Evolutionary conservation across 2,888 invertebrate genomes (phyloP), one percentile per base, ranked within the genome.

Genomic region (Apoderus coryli): DNA sequence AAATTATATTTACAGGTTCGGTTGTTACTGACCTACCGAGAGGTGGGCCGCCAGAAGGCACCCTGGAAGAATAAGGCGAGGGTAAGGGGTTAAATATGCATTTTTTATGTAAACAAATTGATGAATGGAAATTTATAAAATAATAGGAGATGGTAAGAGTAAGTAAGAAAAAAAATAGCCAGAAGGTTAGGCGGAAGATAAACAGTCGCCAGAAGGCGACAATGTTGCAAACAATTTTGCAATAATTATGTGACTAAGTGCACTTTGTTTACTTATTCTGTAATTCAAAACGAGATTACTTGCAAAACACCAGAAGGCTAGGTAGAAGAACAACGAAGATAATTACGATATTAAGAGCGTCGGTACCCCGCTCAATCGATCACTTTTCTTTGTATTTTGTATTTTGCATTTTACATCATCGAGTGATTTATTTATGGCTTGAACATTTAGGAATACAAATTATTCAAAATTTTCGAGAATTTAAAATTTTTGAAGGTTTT

Each of bases 1-100:
- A n/a, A n/a, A n/a, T n/a, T n/a, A n/a, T n/a, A n/a, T n/a, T n/a
- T n/a, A n/a, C n/a, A 31, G 31, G 31, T 29, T 31, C 31, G 27
- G 16, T 31, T 31, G 31, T 27, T 31, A 31, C 28, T 16, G 31
- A 29, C 31, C n/a, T n/a, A n/a, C n/a, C n/a, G n/a, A n/a, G n/a
- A n/a, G n/a, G n/a, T n/a, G n/a, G n/a, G n/a, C n/a, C n/a, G n/a
- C n/a, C n/a, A n/a, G n/a, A n/a, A n/a, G n/a, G n/a, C n/a, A n/a
- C n/a, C n/a, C n/a, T n/a, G n/a, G n/a, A n/a, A n/a, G n/a, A n/a
- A 31, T 31, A 29, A 13, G 9, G 14, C 31, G 29, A 30, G 31
- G 31, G 29, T 30, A 10, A 19, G 27, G 27, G 25, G 12, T 14
- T n/a, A n/a, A n/a, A n/a, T n/a, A n/a, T n/a, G n/a, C n/a, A 31